phyloP scores from a whole-genome alignment of 1,140 invertebrate genomes.

The Aculops lycopersici region DNA sequence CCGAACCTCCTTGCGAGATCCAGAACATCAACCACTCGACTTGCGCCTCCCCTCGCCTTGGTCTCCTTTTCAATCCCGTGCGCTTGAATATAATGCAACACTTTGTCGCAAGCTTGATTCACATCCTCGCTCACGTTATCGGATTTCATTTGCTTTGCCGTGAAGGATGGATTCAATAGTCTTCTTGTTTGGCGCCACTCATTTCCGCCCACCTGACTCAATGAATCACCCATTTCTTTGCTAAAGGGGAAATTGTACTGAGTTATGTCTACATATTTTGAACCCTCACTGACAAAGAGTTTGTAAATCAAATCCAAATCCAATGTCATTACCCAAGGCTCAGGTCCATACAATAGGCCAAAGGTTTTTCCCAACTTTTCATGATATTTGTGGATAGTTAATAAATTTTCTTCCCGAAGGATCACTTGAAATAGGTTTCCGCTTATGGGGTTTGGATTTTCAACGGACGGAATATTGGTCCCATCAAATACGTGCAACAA shows the following conservation, averaged over 20 bases:
- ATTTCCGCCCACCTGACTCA: too few relatives aligned
- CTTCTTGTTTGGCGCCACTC: too few relatives aligned
- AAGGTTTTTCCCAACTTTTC: background rate
- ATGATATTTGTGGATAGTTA: background rate
- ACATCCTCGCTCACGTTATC: background rate
- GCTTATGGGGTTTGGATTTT: background rate
- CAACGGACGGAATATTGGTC: background rate
- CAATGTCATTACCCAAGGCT: background rate
- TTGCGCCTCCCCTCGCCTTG: background rate
- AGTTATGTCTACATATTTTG: background rate
- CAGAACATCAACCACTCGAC: background rate
- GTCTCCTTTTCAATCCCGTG: too few relatives aligned
- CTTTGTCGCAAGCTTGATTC: background rate
- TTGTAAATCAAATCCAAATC: background rate
- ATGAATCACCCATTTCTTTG: background rate
- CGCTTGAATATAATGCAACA: background rate
- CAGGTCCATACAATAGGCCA: background rate
- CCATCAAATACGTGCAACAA: background rate
- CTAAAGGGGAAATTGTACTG: background rate
- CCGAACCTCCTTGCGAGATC: background rate
- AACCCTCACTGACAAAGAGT: background rate
- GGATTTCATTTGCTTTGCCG: background rate
- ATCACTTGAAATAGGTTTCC: background rate
- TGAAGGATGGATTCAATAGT: background rate
- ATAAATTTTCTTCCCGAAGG: background rate